phyloP scores from a whole-genome alignment of 2,888 invertebrate species.

The Amaurobius ferox region DNA sequence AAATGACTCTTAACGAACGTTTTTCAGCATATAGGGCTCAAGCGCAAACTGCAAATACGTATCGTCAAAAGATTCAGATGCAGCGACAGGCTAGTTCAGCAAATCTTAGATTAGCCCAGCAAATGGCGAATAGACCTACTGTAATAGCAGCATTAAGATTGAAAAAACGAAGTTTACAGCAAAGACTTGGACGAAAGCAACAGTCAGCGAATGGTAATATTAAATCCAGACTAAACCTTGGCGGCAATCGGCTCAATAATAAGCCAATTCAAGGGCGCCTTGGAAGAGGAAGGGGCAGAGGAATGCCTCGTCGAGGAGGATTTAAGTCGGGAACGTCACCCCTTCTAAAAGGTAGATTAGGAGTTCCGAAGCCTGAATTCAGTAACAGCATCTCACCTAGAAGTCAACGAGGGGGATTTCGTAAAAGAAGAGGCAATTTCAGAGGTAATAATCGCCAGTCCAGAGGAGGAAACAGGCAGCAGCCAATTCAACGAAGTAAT shows the following conservation, averaged over 20 bases:
- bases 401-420: conserved; percentile 9
- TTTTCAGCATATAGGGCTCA: conserved; percentile 59
- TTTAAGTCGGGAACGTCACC: conserved; percentile 68
- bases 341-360: conserved; percentile 67
- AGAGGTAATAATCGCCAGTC: conserved; percentile 23
- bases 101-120: conserved; percentile 79
- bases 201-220: conserved; percentile 35
- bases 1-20: conserved; percentile 79
- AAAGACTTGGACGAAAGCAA: conserved; percentile 68
- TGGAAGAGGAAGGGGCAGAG: conserved; percentile 42
- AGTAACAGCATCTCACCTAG: not conserved
- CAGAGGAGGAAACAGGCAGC: conserved; percentile 13
- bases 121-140: conserved; percentile 80
- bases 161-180: conserved; percentile 76
- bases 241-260: conserved; percentile 20
- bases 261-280: conserved; percentile 46
- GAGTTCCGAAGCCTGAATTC: conserved; percentile 20
- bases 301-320: conserved; percentile 24
- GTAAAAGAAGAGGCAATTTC: conserved; percentile 38
- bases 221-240: conserved; percentile 55
- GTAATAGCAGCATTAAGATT: conserved; percentile 78
- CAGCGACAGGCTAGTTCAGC: conserved; percentile 76
- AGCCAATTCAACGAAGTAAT: conserved; percentile 20
- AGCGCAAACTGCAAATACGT: conserved; percentile 47
- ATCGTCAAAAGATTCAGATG: conserved; percentile 73